phyloP scores from a whole-genome alignment of 2,888 invertebrate genomes.

The Mimumesa dahlbomi region DNA sequence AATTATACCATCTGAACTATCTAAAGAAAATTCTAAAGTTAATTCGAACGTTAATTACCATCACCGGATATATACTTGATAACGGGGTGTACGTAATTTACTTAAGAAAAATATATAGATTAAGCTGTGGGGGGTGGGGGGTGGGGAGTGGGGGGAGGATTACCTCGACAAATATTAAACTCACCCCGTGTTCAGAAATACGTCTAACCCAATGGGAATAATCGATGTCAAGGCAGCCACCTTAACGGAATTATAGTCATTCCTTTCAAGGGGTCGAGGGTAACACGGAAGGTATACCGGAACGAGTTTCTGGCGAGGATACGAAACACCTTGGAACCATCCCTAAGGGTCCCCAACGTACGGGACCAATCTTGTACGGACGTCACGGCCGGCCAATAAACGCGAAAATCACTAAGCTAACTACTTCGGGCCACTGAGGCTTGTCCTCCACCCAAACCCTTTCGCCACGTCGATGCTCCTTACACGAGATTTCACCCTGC shows the following conservation, averaged over 20 bases:
- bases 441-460: conserved; percentile 66
- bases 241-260: conserved; percentile 60
- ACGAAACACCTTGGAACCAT: conserved; percentile 74
- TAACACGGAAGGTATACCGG: conserved; percentile 46
- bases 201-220: conserved; percentile 30
- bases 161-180: too few relatives aligned
- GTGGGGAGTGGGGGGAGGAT: too few relatives aligned
- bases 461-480: conserved; percentile 63
- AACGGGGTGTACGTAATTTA: too few relatives aligned
- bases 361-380: conserved; percentile 76
- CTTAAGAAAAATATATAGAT: too few relatives aligned
- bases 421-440: conserved; percentile 69
- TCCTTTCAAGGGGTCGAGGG: conserved; percentile 52
- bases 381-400: conserved; percentile 77
- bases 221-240: conserved; percentile 42
- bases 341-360: conserved; percentile 70
- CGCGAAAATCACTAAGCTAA: conserved; percentile 78
- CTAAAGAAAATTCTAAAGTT: too few relatives aligned
- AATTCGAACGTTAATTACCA: too few relatives aligned
- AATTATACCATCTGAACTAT: too few relatives aligned
- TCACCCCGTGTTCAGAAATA: neutral
- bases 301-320: conserved; percentile 51
- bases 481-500: conserved; percentile 40
- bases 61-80: too few relatives aligned
- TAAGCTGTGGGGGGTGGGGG: too few relatives aligned